These are phyloP conservation scores for Monopis laevigella DNA, from an alignment of 2,888 invertebrate genomes.

Conservation along the genomic window DNA sequence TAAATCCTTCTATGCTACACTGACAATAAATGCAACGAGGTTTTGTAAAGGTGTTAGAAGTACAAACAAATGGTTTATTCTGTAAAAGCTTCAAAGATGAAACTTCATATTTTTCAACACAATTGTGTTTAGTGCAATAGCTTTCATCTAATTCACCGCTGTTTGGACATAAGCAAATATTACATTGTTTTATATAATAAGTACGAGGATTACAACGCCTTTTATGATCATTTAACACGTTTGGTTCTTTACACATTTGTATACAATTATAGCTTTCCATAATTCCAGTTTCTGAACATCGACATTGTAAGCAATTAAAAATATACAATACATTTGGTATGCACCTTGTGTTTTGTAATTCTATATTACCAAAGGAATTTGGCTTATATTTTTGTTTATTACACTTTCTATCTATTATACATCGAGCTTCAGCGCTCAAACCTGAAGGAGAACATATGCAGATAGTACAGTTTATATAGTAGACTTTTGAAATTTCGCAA, in stretches of 20 bases:
- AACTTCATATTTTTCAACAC: conserved; percentile 22
- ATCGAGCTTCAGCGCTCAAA: conserved; percentile 36
- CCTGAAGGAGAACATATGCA: conserved; percentile 51
- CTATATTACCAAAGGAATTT: conserved; percentile 17
- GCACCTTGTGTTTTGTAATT: conserved; percentile 32
- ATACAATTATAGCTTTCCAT: conserved; percentile 39
- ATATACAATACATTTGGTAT: conserved; percentile 51
- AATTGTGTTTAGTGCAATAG: conserved; percentile 31
- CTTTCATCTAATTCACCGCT: conserved; percentile 29
- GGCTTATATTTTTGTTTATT: conserved; percentile 22
- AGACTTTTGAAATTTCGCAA: conserved; percentile 44
- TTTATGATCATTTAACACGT: conserved; percentile 17
- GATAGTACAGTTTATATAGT: conserved; percentile 45
- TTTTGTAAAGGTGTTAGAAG: conserved; percentile 34
- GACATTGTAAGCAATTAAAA: conserved; percentile 44
- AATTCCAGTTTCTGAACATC: conserved; percentile 41
- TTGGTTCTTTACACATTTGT: conserved; percentile 32
- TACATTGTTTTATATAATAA: conserved; percentile 40
- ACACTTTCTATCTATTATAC: conserved; percentile 43
- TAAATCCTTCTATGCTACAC: conserved; percentile 31
- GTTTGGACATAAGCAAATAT: conserved; percentile 41
- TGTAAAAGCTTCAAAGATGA: conserved; percentile 24
- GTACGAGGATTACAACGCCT: conserved; percentile 35
- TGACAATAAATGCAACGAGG: conserved; percentile 45
- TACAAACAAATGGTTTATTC: conserved; percentile 26